Percentiles rank a stretch among this genome's conserved stretches.
Evolutionary conservation across 2,113 vertebrate genomes (phyloP).

Genomic region (Gobius niger): DNA sequence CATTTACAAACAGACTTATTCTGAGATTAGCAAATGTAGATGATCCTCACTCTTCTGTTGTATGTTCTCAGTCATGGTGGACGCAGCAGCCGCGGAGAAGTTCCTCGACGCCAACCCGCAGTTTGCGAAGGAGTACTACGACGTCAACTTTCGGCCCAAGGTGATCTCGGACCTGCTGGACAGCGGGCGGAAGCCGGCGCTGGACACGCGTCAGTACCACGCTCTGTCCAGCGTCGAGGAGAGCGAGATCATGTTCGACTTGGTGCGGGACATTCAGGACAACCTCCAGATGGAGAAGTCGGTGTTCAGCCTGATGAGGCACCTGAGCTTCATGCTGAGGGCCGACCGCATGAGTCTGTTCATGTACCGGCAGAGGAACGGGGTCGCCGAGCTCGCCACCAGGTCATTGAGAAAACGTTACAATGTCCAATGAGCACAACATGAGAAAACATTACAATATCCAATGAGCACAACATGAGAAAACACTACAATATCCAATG

Average conservation of each 20-base stretch:
- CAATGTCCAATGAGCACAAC: not conserved
- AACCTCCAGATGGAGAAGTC: constrained; percentile 83
- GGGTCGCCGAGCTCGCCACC: constrained; percentile 83
- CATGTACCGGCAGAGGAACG: constrained; percentile 86
- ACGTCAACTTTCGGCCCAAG: constrained; percentile 76
- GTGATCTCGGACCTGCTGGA: constrained; percentile 80
- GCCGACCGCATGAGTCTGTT: constrained; percentile 88
- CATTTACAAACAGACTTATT: too few relatives aligned
- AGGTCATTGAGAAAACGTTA: constrained; percentile 37
- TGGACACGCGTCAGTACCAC: constrained; percentile 75
- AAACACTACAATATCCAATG: too few relatives aligned
- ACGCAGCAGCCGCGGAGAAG: constrained; percentile 81
- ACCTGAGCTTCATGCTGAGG: constrained; percentile 81
- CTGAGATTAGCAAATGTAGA: too few relatives aligned
- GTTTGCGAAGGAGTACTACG: constrained; percentile 85
- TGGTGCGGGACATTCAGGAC: constrained; percentile 85
- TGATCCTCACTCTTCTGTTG: not conserved
- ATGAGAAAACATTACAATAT: too few relatives aligned
- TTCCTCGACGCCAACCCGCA: constrained; percentile 84
- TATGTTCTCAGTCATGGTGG: constrained; percentile 62
- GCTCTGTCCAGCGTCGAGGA: constrained; percentile 78
- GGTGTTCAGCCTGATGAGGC: constrained; percentile 83
- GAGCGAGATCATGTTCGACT: constrained; percentile 87
- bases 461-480: too few relatives aligned
- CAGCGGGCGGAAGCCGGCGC: constrained; percentile 49